phyloP scores from a whole-genome alignment of 1,140 invertebrate species.

The Thalassaphorura encarpata region DNA sequence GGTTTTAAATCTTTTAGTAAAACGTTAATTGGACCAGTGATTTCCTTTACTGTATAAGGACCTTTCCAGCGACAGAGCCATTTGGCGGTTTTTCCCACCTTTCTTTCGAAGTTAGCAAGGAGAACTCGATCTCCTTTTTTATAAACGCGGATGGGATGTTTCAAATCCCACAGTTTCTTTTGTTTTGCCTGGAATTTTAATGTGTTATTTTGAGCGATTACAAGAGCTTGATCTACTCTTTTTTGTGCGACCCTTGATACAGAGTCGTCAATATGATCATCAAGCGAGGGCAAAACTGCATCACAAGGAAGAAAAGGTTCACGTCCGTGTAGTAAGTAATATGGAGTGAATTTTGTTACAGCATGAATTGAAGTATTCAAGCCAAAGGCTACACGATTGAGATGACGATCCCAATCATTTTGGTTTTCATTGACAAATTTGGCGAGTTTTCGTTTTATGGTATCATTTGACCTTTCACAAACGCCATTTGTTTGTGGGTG shows the following conservation, averaged over 20 bases:
- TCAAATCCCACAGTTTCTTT: not conserved
- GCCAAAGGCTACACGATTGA: not conserved
- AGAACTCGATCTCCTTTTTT: not conserved
- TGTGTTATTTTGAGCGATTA: not conserved
- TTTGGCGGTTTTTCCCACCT: not conserved
- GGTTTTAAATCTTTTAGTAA: not conserved
- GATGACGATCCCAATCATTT: conserved; percentile 1
- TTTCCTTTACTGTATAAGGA: not conserved
- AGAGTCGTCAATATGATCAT: not conserved
- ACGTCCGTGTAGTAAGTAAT: not conserved
- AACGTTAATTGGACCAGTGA: not conserved
- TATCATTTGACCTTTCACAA: not conserved
- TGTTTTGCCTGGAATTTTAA: not conserved
- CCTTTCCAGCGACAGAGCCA: not conserved
- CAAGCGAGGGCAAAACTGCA: not conserved
- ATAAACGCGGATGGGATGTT: not conserved
- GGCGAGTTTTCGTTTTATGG: not conserved
- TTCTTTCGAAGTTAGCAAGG: not conserved
- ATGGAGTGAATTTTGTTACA: not conserved
- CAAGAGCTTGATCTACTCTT: not conserved
- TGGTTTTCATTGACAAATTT: conserved; percentile 6
- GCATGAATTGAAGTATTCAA: conserved; percentile 1
- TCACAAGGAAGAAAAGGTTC: conserved; percentile 1
- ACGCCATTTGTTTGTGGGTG: conserved; percentile 3
- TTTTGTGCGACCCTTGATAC: not conserved